Conservation (phyloP, 2,888 invertebrate genomes). For the Eubasilissa splendida region DNA sequence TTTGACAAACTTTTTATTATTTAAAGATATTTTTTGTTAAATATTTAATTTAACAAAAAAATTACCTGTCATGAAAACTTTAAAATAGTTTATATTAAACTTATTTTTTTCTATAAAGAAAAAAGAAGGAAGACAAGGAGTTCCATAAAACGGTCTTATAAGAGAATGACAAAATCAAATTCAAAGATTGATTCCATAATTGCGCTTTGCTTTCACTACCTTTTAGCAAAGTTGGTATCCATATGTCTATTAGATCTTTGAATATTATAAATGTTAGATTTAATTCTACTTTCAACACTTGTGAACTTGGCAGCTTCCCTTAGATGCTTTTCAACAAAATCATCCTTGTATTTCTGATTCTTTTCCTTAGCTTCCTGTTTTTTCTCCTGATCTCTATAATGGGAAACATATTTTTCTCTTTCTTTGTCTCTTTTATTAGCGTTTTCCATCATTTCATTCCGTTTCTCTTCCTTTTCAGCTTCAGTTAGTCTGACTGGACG, state of each 20-base stretch:
- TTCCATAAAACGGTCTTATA: too few relatives aligned
- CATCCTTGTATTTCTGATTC: slow-evolving; percentile 69
- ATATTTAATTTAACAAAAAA: too few relatives aligned
- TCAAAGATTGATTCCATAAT: too few relatives aligned
- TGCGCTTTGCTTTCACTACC: slow-evolving; percentile 61
- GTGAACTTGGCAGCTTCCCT: slow-evolving; percentile 77
- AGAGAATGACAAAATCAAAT: too few relatives aligned
- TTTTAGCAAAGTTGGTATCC: slow-evolving; percentile 87
- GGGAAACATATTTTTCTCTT: slow-evolving; percentile 76
- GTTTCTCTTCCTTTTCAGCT: slow-evolving; percentile 79
- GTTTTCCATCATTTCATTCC: slow-evolving; percentile 88
- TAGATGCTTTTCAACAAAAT: slow-evolving; percentile 76
- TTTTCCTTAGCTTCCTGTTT: slow-evolving; percentile 68
- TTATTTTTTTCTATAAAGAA: too few relatives aligned
- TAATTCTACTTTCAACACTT: slow-evolving; percentile 87
- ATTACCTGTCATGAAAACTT: too few relatives aligned
- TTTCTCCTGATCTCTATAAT: slow-evolving; percentile 75
- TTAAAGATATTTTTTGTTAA: too few relatives aligned
- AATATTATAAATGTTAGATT: slow-evolving; percentile 91
- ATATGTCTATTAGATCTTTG: slow-evolving; percentile 86
- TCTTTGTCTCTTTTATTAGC: slow-evolving; percentile 81
- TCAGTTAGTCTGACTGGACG: slow-evolving; percentile 66
- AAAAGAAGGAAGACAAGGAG: too few relatives aligned
- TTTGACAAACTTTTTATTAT: too few relatives aligned
- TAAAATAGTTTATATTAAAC: too few relatives aligned